Percentiles rank a stretch among this genome's conserved stretches.
Conservation (phyloP, 2,888 invertebrate genomes). For the Iselma pallidipennis region DNA sequence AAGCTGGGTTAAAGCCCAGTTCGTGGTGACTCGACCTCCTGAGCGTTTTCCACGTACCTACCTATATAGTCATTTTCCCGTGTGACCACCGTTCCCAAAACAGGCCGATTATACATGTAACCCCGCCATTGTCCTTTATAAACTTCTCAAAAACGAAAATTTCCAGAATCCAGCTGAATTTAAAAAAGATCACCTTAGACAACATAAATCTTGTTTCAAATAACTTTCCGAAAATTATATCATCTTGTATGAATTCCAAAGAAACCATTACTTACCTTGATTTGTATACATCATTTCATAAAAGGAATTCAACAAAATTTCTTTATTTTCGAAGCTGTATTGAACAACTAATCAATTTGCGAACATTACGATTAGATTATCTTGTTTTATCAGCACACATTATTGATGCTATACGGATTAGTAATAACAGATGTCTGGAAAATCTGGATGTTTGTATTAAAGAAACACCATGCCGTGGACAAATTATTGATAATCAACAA, state of each 20-base stretch:
- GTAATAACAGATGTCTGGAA: constrained; percentile 48
- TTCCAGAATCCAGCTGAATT: constrained; percentile 53
- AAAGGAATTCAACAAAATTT: constrained; percentile 45
- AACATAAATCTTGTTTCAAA: constrained; percentile 56
- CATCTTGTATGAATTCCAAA: constrained; percentile 51
- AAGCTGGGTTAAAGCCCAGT: too few species aligned
- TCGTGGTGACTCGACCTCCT: too few species aligned
- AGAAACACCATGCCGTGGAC: constrained; percentile 54
- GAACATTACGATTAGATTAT: constrained; percentile 56
- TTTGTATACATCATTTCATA: constrained; percentile 56
- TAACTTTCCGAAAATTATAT: constrained; percentile 55
- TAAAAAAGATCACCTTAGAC: constrained; percentile 53
- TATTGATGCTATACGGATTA: constrained; percentile 53
- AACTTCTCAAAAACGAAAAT: background rate
- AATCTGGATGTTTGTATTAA: constrained; percentile 54
- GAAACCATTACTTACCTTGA: constrained; percentile 52
- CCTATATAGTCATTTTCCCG: too few species aligned
- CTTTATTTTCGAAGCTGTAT: constrained; percentile 43
- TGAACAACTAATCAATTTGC: constrained; percentile 51
- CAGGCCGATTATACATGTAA: too few species aligned
- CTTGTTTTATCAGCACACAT: constrained; percentile 55
- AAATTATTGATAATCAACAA: constrained; percentile 51
- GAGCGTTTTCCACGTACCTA: too few species aligned
- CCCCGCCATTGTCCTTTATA: too few species aligned
- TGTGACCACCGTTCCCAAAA: too few species aligned